A percentile compares a stretch with the other conserved stretches of the same genome.
Evolutionary conservation across 2,888 invertebrate genomes (phyloP).

Genomic region (Hydrotaea cyrtoneurina): DNA sequence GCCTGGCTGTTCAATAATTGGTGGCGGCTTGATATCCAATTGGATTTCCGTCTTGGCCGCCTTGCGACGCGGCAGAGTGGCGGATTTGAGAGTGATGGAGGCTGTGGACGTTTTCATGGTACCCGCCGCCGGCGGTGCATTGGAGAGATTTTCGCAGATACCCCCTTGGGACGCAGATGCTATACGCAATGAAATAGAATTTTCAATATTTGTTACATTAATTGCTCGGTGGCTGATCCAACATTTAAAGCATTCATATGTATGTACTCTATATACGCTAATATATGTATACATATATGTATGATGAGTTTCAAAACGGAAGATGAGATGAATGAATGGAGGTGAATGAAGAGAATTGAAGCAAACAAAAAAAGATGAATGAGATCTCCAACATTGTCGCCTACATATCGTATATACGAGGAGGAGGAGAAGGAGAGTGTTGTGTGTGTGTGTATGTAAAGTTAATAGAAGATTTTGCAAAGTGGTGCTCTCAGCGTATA

Average conservation of each 20-base stretch:
- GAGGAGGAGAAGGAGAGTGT: neutral
- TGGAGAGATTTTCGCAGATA: neutral
- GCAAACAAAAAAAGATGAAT: slow-evolving; percentile 1
- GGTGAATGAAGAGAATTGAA: neutral
- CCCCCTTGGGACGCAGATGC: slow-evolving; percentile 32
- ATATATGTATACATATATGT: too few relatives aligned
- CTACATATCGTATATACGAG: slow-evolving; percentile 5
- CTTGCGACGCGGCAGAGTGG: slow-evolving; percentile 85
- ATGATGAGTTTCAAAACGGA: neutral
- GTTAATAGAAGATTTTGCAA: neutral
- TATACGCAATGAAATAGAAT: slow-evolving; percentile 5
- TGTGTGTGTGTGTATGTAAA: neutral
- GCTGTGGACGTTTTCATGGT: slow-evolving; percentile 83
- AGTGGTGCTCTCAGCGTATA: neutral
- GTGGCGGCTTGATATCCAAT: slow-evolving; percentile 82
- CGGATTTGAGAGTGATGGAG: slow-evolving; percentile 86
- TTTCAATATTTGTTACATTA: neutral
- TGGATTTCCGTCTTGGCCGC: slow-evolving; percentile 86
- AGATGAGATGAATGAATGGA: neutral
- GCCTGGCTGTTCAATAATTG: slow-evolving; percentile 76
- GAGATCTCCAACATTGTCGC: slow-evolving; percentile 17
- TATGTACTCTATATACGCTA: neutral
- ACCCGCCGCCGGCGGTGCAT: slow-evolving; percentile 66
- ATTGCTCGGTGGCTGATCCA: neutral
- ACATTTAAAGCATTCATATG: slow-evolving; percentile 28